Evolutionary conservation across 2,888 invertebrate species (phyloP).

Genomic region (Notodonta dromedarius): DNA sequence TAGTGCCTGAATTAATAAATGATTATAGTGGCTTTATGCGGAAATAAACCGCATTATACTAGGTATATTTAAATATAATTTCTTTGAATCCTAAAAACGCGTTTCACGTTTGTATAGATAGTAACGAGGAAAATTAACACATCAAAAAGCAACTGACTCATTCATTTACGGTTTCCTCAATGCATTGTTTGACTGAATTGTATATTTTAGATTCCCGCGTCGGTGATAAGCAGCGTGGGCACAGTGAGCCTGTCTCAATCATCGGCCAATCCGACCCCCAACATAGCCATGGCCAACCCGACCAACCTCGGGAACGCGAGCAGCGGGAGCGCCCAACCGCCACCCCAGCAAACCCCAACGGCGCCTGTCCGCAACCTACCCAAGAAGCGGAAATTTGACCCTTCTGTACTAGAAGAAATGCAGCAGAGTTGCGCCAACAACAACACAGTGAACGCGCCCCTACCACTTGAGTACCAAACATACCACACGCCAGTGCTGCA

Average conservation of each 20-base stretch:
- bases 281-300: constrained; percentile 77
- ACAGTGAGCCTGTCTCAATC: constrained; percentile 81
- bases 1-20: too few relatives aligned
- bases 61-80: background rate
- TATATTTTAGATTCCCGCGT: constrained; percentile 80
- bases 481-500: constrained; percentile 64
- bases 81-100: background rate
- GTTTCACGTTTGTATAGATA: background rate
- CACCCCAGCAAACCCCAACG: constrained; percentile 71
- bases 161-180: background rate
- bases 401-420: constrained; percentile 90
- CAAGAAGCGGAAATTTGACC: constrained; percentile 96
- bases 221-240: constrained; percentile 84
- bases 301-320: constrained; percentile 73
- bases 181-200: constrained; percentile 4
- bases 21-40: background rate
- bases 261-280: constrained; percentile 65
- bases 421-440: constrained; percentile 79
- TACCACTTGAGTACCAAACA: constrained; percentile 60
- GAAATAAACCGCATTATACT: too few relatives aligned
- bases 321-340: constrained; percentile 59
- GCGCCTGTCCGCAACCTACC: constrained; percentile 91
- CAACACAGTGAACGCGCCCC: constrained; percentile 59
- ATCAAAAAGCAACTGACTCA: background rate
- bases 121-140: background rate